Percentiles rank a stretch among this genome's conserved stretches.
These are phyloP conservation scores for Sapayoa aenigma DNA, from an alignment of 2,113 vertebrate genomes.

Conservation along the genomic window DNA sequence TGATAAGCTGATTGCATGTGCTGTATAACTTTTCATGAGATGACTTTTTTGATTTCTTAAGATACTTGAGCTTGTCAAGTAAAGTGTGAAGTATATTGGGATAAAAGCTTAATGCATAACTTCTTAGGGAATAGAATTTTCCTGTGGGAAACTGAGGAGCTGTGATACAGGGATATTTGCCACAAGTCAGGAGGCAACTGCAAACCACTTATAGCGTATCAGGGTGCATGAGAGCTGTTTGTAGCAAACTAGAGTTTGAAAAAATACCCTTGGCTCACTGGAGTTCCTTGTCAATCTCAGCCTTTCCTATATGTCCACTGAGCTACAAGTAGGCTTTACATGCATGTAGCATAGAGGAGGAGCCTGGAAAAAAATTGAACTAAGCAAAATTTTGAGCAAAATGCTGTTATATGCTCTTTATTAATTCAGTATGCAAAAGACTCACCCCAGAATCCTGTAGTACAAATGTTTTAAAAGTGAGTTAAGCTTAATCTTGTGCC, in stretches of 20 bases:
- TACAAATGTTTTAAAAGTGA: background rate
- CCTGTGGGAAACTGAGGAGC: background rate
- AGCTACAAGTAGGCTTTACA: background rate
- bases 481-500: background rate
- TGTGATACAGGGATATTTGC: background rate
- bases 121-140: background rate
- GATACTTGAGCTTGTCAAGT: background rate
- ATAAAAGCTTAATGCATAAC: background rate
- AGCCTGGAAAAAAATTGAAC: background rate
- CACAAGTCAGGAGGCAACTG: background rate
- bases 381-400: background rate
- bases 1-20: background rate
- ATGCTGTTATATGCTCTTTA: background rate
- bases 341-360: background rate
- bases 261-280: background rate
- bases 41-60: background rate
- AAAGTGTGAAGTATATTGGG: background rate
- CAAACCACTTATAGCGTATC: background rate
- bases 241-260: background rate
- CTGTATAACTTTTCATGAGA: background rate
- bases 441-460: background rate
- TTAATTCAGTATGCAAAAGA: background rate
- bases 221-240: background rate
- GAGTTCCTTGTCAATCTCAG: background rate
- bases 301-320: accelerated